Evolutionary conservation across 2,888 invertebrate genomes (phyloP), one percentile per base, ranked within the genome.

Genomic region (Cheilosia pagana): DNA sequence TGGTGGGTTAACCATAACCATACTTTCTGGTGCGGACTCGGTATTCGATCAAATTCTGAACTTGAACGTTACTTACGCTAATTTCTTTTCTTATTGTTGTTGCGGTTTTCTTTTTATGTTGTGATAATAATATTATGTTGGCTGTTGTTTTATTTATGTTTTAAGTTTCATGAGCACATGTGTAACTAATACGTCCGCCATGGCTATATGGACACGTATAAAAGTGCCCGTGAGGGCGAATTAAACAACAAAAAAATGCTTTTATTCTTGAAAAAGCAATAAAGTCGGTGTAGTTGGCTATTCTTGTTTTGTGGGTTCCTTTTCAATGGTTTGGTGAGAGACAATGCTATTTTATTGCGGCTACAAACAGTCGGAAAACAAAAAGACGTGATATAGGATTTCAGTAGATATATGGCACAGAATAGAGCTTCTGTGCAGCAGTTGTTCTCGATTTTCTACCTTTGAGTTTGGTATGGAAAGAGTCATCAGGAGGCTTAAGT

Each of bases 171-270:
- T 45, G 45, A 75, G 31, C 19, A 28, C 79, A 81, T 77, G 65
- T 82, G 77, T 52, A 77, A 76, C 63, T 81, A 76, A 76, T 76
- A 76, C 77, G 71, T 55, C 60, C 60, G 77, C 71, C 65, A 62
- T 72, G 77, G 10, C 48, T 67, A 50, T 67, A 50, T 76, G 65
- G 53, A 55, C 71, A 82, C 62, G 41, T 23, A 65, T 52, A 60
- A 75, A 60, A 53, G 53, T 55, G 77, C 48, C 77, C 77, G 41
- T 82, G 60, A 55, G 53, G 71, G 31, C 28, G 77, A 77, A 59
- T 82, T 76, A 52, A 72, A 53, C n/a, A 7, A 28, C 28, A 25
- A 53, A 53, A 53, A 55, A 57, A 23, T 21, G 19, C n/a, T 72
- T 43, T 31, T 43, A 45, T 52, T 14, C 25, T 70, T 70, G n/a